Evolutionary conservation across 2,888 invertebrate genomes (phyloP), one percentile per base, ranked within the genome.

Genomic region (Gastrophysa polygoni): DNA sequence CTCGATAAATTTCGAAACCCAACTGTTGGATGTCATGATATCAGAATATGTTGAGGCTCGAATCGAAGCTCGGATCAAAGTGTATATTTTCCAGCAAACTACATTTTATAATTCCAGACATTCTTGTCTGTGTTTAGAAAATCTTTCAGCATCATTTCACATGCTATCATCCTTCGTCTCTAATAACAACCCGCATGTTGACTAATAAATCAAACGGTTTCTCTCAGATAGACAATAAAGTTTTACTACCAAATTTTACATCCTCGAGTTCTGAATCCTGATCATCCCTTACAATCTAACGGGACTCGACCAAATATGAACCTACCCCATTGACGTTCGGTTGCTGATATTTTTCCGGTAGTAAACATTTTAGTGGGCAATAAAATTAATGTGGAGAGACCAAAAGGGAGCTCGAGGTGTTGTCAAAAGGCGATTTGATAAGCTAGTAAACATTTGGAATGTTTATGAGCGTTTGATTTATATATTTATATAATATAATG

Each of bases 211-310:
- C 29, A 7, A 38, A 38, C 38, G 3, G 38, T 38, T 38, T 38
- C 14, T 38, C 38, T 38, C 14, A 8, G 29, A 32, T 32, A 10
- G 1, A 38, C 38, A 38, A 14, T 38, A 6, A 14, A 38, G 3
- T 38, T 49, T 43, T 29, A 51, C 44, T 52, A 58, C 48, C 28
- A 20, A 59, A 28, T 52, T 54, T 59, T 59, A 55, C 29, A 51
- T 24, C 52, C 57, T 17, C 51, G 54, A 63, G 57, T 51, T 55
- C 46, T 38, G 21, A 49, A 61, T 62, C 59, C 59, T 52, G 56
- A 61, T 52, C 59, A 61, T 52, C 64, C 64, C 64, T 49, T 58
- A 47, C 61, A 56, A 54, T 52, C 47, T 51, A 64, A 64, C 58
- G 47, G 48, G 24, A 55, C 51, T 59, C 50, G 46, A 51, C 28